Base-by-base conservation (phyloP, 2,113 vertebrate genomes). In the Harpagus bidentatus region DNA sequence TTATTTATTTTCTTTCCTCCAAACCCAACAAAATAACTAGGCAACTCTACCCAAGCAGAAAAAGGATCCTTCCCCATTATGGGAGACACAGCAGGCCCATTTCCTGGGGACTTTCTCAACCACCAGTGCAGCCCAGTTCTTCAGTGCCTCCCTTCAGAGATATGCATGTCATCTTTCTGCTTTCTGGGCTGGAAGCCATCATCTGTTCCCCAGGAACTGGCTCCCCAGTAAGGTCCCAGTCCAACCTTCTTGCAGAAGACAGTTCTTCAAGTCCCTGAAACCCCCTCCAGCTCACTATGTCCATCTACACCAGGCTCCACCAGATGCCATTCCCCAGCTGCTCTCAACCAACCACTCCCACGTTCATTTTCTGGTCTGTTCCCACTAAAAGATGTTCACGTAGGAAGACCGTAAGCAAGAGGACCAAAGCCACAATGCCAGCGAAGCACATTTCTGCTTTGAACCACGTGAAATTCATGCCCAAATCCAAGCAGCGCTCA, bases 401-500 rank as follows among this genome's bases (percentile, higher is more conserved):
- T 5, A 79, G 28, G 47, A 78, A 79, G 61, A 45, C 25, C 3
- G 32, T 47, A 36, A 72, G 43, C 40, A 47, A 43, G 16, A 79
- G 48, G 29, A 79, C 55, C 72, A 40, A 53, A 76, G 50, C 56
- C 50, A 17, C 2, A 1, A 20, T 0, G 3, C 55, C 47, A 73
- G 59, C 0, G 0, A 77, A 29, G 16, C 12, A 48, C 17, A 15
- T 69, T 40, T 74, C 61, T 48, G 20, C 48, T 40, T 56, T 52
- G 14, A 43, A 32, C 16, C 19, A 48, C 0, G 0, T 29, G 48
- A 65, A 58, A 69, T 52, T 40, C 69, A 32, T 3, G 13, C 21
- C 26, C 43, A 70, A 76, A 90, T n/a, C 38, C 0, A 0, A 67
- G 73, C 50, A 74, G 56, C 0, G 1, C 72, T 61, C 42, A 38